Base-by-base conservation (phyloP, 2,888 invertebrate genomes). In the Sipha maydis region DNA sequence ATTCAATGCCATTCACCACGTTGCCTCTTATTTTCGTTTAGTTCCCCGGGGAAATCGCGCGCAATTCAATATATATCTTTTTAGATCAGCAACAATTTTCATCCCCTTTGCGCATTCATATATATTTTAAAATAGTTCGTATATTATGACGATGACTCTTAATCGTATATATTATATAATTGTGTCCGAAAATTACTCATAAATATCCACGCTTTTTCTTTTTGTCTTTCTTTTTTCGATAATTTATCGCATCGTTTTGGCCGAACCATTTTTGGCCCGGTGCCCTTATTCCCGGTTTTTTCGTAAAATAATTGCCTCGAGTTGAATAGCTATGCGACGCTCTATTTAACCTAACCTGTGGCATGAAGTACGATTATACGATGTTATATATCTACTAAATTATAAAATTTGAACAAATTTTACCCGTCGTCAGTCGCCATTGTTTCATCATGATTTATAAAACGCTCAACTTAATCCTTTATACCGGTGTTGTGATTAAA, bases 61-160 rank as follows among this genome's bases (percentile, higher is more conserved):
- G 41, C 41, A 67, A 76, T 85, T 85, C 67, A 85, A 85, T 85
- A 85, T 85, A 77, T 85, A 85, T 85, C 76, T 77, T 67, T 77
- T 85, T 85, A 67, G 76, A 85, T 85, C 84, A 76, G n/a, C 28
- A 28, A 61, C 76, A 67, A 85, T 67, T 85, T 76, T 76, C 84
- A 67, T 14, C 34, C 84, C 11, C 56, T 4, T 25, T 9, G 14
- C 56, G 56, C 61, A 21, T 25, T 19, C 61, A 25, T 41, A 14
- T 61, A 4, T 61, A 19, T 61, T 25, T 21, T 8, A 21, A 61
- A 21, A 25, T 21, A 21, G 61, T 61, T 48, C 48, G 21, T 25
- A 25, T 61, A 61, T 61, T 1, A 19, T 61, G 21, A 25, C 25
- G 61, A 56, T 38, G 75, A 56, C 75, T 21, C 34, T 56, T 80